Percentiles rank a stretch among this genome's conserved stretches.
Evolutionary conservation across 2,888 invertebrate genomes (phyloP).

Genomic region (Ophonus ardosiacus): DNA sequence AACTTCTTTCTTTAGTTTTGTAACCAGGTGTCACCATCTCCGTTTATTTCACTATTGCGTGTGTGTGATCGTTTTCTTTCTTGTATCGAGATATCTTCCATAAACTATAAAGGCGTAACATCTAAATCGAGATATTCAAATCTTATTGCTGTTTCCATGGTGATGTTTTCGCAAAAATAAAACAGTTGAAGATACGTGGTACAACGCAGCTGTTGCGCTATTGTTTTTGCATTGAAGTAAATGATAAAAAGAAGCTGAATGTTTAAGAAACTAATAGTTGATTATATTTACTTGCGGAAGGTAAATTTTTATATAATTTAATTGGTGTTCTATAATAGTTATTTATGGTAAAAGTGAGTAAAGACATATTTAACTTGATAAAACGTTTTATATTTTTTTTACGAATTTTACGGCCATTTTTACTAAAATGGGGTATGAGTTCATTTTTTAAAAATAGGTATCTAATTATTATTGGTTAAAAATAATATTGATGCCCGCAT

Average conservation of each 20-base stretch:
- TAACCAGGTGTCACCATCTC: neutral
- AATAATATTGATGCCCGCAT: too few relatives aligned
- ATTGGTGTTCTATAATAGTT: too few relatives aligned
- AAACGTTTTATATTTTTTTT: too few relatives aligned
- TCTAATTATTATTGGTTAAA: too few relatives aligned
- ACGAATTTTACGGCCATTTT: too few relatives aligned
- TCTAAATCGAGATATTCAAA: conserved; percentile 42
- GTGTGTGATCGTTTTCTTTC: conserved; percentile 29
- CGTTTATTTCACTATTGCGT: conserved; percentile 43
- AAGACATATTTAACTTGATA: too few relatives aligned
- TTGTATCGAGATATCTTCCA: conserved; percentile 20
- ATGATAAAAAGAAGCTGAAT: conserved; percentile 1
- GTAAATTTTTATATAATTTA: neutral
- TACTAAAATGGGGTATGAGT: too few relatives aligned
- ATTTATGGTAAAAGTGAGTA: too few relatives aligned
- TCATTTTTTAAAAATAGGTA: too few relatives aligned
- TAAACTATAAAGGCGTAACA: conserved; percentile 6
- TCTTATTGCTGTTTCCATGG: conserved; percentile 56
- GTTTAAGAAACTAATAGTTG: conserved; percentile 44
- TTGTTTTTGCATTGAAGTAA: conserved; percentile 24
- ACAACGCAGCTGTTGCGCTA: conserved; percentile 31
- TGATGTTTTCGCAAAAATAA: conserved; percentile 52
- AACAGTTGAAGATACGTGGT: conserved; percentile 17
- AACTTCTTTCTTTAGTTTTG: neutral
- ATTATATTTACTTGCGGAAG: conserved; percentile 38